These are phyloP conservation scores for Micromussa lordhowensis DNA, from an alignment of 92 coral and sea anemone species.

Conservation along the genomic window DNA sequence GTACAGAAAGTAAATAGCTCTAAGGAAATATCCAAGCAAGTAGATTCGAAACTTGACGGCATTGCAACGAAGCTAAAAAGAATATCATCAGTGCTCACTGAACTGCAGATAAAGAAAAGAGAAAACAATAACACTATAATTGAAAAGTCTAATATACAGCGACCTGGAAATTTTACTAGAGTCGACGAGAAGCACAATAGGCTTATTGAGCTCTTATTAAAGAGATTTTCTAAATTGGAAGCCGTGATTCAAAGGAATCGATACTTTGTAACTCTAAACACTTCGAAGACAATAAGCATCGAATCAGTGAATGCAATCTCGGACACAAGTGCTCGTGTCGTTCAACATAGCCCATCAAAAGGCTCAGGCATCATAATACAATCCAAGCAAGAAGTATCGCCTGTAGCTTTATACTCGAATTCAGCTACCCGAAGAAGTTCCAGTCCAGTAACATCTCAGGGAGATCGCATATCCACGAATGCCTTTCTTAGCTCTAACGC, in stretches of 20 bases:
- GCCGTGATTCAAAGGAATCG: constrained; percentile 19
- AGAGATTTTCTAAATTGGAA: constrained; percentile 16
- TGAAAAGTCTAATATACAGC: background rate
- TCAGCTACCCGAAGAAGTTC: background rate
- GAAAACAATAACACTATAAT: background rate
- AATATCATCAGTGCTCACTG: constrained; percentile 35
- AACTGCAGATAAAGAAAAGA: constrained; percentile 5
- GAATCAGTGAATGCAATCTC: background rate
- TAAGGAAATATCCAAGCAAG: constrained; percentile 13
- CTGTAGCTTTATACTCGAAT: background rate
- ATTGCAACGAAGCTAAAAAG: constrained; percentile 29
- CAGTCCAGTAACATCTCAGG: background rate
- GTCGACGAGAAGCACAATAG: constrained; percentile 18
- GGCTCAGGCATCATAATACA: background rate
- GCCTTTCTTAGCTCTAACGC: background rate
- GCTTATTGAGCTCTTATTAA: constrained; percentile 25
- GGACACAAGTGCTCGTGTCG: background rate
- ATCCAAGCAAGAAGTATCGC: background rate
- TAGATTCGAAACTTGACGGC: constrained; percentile 10
- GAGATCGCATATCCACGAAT: background rate
- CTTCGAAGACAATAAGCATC: background rate
- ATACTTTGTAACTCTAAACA: background rate
- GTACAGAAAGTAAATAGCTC: background rate
- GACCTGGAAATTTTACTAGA: background rate
- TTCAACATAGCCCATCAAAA: background rate